Evolutionary conservation across 2,797 vertebrate genomes (phyloP).

Genomic region (Aselliscus stoliczkanus): DNA sequence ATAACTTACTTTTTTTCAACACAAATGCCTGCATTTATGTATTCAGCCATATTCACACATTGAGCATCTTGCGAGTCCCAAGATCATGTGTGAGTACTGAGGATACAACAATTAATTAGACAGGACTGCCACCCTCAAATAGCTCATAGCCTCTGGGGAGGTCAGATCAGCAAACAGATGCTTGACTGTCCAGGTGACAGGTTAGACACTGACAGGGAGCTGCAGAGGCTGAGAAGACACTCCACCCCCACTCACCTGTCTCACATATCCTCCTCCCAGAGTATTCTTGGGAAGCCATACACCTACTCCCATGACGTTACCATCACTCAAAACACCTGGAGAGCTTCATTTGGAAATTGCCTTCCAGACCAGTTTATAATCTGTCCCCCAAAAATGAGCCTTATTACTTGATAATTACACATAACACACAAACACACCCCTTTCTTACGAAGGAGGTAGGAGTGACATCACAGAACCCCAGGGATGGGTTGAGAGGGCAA

Average conservation of each 20-base stretch:
- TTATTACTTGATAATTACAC: slow-evolving; percentile 65
- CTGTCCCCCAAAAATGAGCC: slow-evolving; percentile 41
- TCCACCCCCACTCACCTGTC: rapidly evolving
- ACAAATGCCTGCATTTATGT: neutral
- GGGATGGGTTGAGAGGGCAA: neutral
- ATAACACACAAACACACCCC: neutral
- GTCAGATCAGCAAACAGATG: neutral
- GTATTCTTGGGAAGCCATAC: neutral
- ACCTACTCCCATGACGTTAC: neutral
- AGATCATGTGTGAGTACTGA: neutral
- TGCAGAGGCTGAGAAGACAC: neutral
- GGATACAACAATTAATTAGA: neutral
- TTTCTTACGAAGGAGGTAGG: neutral
- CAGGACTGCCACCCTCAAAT: neutral
- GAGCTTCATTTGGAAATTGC: neutral
- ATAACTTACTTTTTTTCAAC: neutral
- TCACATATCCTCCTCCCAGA: neutral
- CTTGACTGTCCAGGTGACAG: neutral
- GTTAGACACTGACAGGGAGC: neutral
- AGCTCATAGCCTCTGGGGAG: neutral
- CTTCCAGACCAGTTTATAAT: slow-evolving; percentile 15
- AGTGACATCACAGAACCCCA: slow-evolving; percentile 38
- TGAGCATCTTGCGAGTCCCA: neutral
- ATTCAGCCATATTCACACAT: neutral
- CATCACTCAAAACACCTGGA: neutral